Evolutionary conservation across 2,888 invertebrate species (phyloP), one percentile per base, ranked within the genome.

Genomic region (Prosapia bicincta): DNA sequence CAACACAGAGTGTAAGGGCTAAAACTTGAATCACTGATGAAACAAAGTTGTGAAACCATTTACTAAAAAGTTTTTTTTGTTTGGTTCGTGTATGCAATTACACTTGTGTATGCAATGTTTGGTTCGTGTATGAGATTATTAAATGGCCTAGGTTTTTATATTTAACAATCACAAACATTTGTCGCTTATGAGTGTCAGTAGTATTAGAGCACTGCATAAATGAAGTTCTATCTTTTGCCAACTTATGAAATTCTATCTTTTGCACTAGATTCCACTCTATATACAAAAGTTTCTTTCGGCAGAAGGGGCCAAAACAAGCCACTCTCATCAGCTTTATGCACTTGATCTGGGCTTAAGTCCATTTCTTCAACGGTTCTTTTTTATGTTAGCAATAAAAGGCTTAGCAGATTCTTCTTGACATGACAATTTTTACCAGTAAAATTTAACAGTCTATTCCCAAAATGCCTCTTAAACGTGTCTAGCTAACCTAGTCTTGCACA

Each of bases 151-250:
- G 68, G 20, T 67, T 70, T 67, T 71, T 75, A 15, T 9, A 9
- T 32, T 76, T 26, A 1, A 69, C 68, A 72, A 71, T 69, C 38
- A 76, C 28, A 25, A 74, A n/a, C 54, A 69, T 3, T 9, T 24
- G 54, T 25, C 2, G 23, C 54, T 79, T 78, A 80, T 80, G 75
- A 81, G 82, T 71, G 78, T 78, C 76, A 81, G 79, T 78, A 80
- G 80, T 68, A 81, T 76, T 71, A 79, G 80, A 79, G 80, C 80
- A 54, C 80, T 79, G 80, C 81, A 81, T 82, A 43, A 82, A n/a
- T n/a, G n/a, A n/a, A n/a, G n/a, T n/a, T n/a, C n/a, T n/a, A n/a
- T n/a, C n/a, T n/a, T n/a, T n/a, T n/a, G n/a, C n/a, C n/a, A n/a
- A n/a, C n/a, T n/a, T n/a, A 80, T 76, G 81, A 82, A 69, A 82